Evolutionary conservation across 1,140 invertebrate genomes (phyloP).

Genomic region (Pomacea maculata): DNA sequence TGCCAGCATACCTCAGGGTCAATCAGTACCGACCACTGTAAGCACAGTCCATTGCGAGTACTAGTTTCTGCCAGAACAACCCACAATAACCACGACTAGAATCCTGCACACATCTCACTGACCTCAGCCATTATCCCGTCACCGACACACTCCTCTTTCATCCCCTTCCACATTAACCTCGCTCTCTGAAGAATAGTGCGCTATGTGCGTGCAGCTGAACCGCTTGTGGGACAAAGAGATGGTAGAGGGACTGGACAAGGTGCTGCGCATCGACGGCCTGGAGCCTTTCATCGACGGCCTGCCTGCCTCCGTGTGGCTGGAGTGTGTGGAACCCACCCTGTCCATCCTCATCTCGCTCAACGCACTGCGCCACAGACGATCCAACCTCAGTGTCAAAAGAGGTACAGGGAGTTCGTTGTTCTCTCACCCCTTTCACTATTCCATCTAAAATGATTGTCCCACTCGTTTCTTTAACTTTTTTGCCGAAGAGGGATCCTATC

Average conservation of each 20-base stretch:
- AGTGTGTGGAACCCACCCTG: constrained; percentile 39
- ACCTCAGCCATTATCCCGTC: background rate
- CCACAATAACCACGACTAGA: too few species aligned
- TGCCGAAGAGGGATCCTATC: too few species aligned
- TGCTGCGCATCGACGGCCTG: background rate
- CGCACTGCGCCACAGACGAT: constrained; percentile 26
- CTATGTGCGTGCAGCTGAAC: background rate
- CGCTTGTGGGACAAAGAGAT: constrained; percentile 1
- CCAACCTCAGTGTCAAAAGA: constrained; percentile 33
- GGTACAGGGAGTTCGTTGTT: background rate
- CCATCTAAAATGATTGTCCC: too few species aligned
- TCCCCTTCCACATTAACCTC: background rate
- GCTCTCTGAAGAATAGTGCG: background rate
- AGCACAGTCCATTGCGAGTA: too few species aligned
- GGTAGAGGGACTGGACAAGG: background rate
- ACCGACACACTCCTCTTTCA: background rate
- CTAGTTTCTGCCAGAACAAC: too few species aligned
- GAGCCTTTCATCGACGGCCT: constrained; percentile 34
- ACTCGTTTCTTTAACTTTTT: too few species aligned
- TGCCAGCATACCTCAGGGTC: too few species aligned
- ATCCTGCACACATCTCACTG: too few species aligned
- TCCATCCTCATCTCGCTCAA: constrained; percentile 29
- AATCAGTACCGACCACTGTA: too few species aligned
- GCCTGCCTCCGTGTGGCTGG: constrained; percentile 38
- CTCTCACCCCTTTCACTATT: too few species aligned